Percentiles rank a stretch among this genome's conserved stretches.
Evolutionary conservation across 2,113 vertebrate species (phyloP).

Genomic region (Hydropotes inermis): DNA sequence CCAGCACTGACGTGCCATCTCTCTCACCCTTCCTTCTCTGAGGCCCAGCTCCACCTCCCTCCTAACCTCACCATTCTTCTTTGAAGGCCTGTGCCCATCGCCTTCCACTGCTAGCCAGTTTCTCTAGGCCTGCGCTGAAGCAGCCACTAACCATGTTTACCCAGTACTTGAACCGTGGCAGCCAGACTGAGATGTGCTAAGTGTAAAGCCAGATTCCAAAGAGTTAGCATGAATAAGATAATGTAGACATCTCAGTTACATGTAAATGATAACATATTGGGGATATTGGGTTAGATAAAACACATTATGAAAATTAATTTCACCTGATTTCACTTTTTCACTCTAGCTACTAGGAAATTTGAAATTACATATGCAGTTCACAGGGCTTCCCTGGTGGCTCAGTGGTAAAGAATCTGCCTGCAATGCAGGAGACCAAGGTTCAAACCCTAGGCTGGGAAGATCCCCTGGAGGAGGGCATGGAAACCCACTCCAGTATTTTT

Average conservation of each 20-base stretch:
- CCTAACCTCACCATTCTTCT: background rate
- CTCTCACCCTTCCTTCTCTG: background rate
- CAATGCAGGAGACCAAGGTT: background rate
- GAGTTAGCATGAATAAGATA: background rate
- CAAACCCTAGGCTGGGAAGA: background rate
- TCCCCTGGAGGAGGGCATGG: background rate
- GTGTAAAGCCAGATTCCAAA: background rate
- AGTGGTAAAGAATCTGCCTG: background rate
- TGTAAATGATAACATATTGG: background rate
- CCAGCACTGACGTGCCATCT: background rate
- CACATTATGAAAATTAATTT: background rate
- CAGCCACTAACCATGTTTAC: background rate
- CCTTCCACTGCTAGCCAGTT: background rate
- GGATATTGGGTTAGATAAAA: background rate
- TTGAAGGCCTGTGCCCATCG: rapidly evolving
- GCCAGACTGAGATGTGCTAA: background rate
- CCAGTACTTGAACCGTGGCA: background rate
- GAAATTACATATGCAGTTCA: background rate
- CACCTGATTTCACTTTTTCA: background rate
- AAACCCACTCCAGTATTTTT: background rate
- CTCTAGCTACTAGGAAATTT: background rate
- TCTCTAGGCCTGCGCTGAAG: background rate
- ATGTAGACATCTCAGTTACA: background rate
- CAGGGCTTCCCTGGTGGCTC: background rate
- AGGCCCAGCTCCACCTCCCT: background rate